phyloP scores from a whole-genome alignment of 1,140 invertebrate species.

The Dryas iulia region DNA sequence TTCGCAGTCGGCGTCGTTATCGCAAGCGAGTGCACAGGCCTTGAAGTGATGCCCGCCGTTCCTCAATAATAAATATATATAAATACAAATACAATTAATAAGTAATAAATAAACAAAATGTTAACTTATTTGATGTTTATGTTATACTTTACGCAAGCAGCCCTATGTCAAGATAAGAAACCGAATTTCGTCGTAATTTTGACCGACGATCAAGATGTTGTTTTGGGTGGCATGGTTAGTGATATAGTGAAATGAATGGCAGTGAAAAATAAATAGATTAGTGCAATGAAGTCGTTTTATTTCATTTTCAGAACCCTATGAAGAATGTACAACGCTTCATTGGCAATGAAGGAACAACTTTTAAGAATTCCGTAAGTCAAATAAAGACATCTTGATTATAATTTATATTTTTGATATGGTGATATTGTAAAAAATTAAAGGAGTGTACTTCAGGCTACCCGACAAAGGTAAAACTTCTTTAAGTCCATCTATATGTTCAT shows the following conservation, averaged over 20 bases:
- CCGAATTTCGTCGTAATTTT: slow-evolving; percentile 91
- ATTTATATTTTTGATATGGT: background rate
- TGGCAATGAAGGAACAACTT: slow-evolving; percentile 83
- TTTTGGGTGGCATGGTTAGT: slow-evolving; percentile 88
- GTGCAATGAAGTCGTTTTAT: slow-evolving; percentile 61
- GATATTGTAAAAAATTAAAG: too few species aligned
- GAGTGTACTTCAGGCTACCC: too few species aligned
- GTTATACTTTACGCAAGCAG: slow-evolving; percentile 37
- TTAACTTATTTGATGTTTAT: slow-evolving; percentile 59
- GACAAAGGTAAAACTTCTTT: too few species aligned
- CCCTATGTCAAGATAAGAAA: slow-evolving; percentile 46
- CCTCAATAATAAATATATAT: slow-evolving; percentile 55
- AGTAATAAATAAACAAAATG: slow-evolving; percentile 46
- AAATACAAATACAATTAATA: background rate
- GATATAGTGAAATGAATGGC: slow-evolving; percentile 38
- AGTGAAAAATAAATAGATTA: slow-evolving; percentile 59
- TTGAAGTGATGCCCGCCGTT: slow-evolving; percentile 83
- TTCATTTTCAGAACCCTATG: slow-evolving; percentile 84
- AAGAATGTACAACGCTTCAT: slow-evolving; percentile 80
- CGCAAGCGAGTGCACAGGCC: slow-evolving; percentile 84
- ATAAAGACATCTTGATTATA: background rate
- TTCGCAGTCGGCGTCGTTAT: slow-evolving; percentile 85
- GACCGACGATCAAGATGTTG: slow-evolving; percentile 92
- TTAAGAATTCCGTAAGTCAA: slow-evolving; percentile 86
- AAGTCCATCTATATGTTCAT: too few species aligned